Percentiles rank a stretch among this genome's conserved stretches.
Evolutionary conservation across 2,113 vertebrate species (phyloP).

Genomic region (Motacilla tschutschensis): DNA sequence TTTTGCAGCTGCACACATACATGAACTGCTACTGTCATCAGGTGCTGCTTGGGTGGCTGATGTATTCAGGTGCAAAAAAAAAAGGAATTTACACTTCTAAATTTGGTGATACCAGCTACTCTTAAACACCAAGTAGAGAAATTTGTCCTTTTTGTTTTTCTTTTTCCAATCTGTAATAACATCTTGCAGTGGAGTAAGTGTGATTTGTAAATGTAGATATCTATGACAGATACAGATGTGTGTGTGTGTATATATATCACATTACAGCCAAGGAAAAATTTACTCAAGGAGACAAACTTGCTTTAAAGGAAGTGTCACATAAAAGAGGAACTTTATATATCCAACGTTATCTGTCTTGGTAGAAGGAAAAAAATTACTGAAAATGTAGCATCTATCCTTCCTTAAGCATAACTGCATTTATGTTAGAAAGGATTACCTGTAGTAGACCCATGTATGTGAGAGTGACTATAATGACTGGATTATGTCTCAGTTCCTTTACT

Average conservation of each 20-base stretch:
- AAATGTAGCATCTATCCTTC: background rate
- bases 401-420: background rate
- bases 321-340: background rate
- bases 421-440: background rate
- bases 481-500: background rate
- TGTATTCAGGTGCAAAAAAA: background rate
- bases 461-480: background rate
- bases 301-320: background rate
- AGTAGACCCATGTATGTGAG: background rate
- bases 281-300: background rate
- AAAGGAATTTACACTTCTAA: background rate
- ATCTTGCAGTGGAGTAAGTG: background rate
- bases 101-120: background rate
- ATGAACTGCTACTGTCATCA: background rate
- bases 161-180: background rate
- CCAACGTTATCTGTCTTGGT: background rate
- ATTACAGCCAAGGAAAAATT: background rate
- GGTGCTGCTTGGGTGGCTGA: background rate
- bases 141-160: background rate
- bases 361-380: background rate
- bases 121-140: background rate
- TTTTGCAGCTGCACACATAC: background rate
- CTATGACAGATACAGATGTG: background rate
- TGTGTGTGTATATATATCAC: background rate
- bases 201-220: background rate